These are phyloP conservation scores for Hirudinaria manillensis DNA, from an alignment of 2,888 invertebrate genomes.

Conservation along the genomic window DNA sequence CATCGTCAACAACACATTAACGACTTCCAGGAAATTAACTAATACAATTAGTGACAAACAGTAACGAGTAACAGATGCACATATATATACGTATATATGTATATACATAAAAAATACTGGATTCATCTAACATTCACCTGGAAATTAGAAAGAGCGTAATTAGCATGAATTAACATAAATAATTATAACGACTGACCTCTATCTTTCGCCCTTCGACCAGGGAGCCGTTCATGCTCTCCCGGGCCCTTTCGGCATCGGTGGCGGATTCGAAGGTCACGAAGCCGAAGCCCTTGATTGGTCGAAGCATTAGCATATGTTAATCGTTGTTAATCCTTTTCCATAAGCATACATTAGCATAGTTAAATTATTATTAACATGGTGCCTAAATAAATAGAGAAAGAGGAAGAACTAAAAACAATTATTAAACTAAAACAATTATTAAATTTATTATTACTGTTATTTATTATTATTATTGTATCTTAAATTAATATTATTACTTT, in stretches of 20 bases:
- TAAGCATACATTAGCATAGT: constrained; percentile 42
- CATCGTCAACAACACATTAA: constrained; percentile 11
- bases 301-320: constrained; percentile 49
- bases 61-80: too few relatives aligned
- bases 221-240: constrained; percentile 99
- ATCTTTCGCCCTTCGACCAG: constrained; percentile 99
- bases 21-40: too few relatives aligned
- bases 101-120: too few relatives aligned
- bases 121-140: too few relatives aligned
- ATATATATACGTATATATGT: too few relatives aligned
- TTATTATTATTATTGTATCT: too few relatives aligned
- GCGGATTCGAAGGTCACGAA: constrained; percentile 99
- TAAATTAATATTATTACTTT: too few relatives aligned
- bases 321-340: constrained; percentile 37
- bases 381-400: neutral
- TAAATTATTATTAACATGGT: constrained; percentile 19
- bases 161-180: neutral
- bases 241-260: constrained; percentile 99
- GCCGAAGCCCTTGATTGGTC: constrained; percentile 89
- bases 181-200: constrained; percentile 62
- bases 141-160: too few relatives aligned
- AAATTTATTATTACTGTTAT: too few relatives aligned
- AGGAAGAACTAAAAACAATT: too few relatives aligned
- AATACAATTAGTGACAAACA: too few relatives aligned
- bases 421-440: too few relatives aligned